Evolutionary conservation across 2,113 vertebrate genomes (phyloP).

Genomic region (Neodontobutis hainanensis): DNA sequence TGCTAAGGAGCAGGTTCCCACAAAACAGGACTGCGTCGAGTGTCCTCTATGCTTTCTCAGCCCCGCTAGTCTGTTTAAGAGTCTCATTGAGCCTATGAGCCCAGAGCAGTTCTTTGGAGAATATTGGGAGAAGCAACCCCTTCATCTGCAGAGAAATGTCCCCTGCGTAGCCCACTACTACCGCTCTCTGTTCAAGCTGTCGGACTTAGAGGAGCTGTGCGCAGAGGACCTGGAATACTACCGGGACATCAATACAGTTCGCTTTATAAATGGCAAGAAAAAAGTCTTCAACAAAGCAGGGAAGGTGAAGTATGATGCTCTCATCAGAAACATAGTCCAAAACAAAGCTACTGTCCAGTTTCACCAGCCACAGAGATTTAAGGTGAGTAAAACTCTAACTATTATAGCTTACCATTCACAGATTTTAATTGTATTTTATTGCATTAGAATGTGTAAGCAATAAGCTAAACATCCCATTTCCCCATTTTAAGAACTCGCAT

Average conservation of each 20-base stretch:
- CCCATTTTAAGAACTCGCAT: too few relatives aligned
- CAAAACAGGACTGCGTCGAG: constrained; percentile 69
- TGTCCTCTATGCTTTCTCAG: constrained; percentile 75
- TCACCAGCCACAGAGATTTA: constrained; percentile 94
- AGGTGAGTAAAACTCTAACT: constrained; percentile 75
- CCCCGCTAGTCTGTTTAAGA: constrained; percentile 82
- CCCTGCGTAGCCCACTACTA: constrained; percentile 74
- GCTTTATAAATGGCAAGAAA: constrained; percentile 83
- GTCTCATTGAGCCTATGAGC: constrained; percentile 85
- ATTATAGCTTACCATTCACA: too few relatives aligned
- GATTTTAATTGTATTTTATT: too few relatives aligned
- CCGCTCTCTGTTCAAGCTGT: constrained; percentile 84
- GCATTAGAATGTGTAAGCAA: too few relatives aligned
- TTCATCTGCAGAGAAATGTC: constrained; percentile 83
- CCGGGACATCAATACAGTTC: constrained; percentile 85
- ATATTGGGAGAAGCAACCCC: constrained; percentile 90
- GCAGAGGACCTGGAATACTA: constrained; percentile 77
- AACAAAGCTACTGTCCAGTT: constrained; percentile 90
- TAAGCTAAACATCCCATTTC: too few relatives aligned
- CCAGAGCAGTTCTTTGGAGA: constrained; percentile 84
- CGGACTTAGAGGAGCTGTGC: constrained; percentile 82
- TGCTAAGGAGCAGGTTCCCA: constrained; percentile 21
- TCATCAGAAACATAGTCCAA: constrained; percentile 84
- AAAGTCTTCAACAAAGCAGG: constrained; percentile 86
- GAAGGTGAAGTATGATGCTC: constrained; percentile 78